A percentile compares a stretch with the other conserved stretches of the same genome.
phyloP scores from a whole-genome alignment of 2,113 vertebrate species.

The Xiphophorus maculatus region DNA sequence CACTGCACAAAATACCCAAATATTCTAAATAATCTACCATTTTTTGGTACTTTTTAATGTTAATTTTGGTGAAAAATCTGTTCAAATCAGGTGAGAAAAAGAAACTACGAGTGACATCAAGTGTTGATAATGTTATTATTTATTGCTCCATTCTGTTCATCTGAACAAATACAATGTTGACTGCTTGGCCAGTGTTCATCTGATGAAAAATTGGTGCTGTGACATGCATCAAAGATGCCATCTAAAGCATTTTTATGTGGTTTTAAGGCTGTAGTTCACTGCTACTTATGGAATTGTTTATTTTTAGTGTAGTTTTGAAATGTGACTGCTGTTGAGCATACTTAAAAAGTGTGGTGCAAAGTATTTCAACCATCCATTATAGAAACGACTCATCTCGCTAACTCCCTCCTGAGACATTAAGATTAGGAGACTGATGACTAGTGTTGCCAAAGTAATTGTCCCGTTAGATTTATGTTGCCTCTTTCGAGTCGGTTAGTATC shows the following conservation, averaged over 20 bases:
- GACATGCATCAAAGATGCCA: neutral
- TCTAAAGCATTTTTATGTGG: neutral
- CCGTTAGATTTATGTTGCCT: slow-evolving; percentile 31
- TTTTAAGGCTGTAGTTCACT: neutral
- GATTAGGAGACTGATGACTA: slow-evolving; percentile 42
- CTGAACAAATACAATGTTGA: too few relatives aligned
- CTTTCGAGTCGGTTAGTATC: slow-evolving; percentile 33
- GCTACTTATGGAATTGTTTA: neutral
- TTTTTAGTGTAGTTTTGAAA: slow-evolving; percentile 5
- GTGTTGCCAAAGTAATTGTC: slow-evolving; percentile 26
- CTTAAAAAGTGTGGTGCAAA: neutral
- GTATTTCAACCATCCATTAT: neutral
- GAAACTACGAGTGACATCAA: too few relatives aligned
- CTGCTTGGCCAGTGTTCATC: too few relatives aligned
- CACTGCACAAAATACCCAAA: neutral
- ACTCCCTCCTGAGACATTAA: slow-evolving; percentile 37
- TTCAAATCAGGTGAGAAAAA: too few relatives aligned
- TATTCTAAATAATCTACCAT: neutral
- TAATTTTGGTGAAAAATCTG: too few relatives aligned
- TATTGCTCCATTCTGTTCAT: too few relatives aligned
- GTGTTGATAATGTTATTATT: too few relatives aligned
- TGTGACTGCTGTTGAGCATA: neutral
- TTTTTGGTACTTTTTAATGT: neutral
- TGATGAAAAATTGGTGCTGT: too few relatives aligned
- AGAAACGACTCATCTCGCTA: slow-evolving; percentile 23